These are phyloP conservation scores for Apaloderma vittatum DNA, from an alignment of 2,113 vertebrate species.

Conservation along the genomic window DNA sequence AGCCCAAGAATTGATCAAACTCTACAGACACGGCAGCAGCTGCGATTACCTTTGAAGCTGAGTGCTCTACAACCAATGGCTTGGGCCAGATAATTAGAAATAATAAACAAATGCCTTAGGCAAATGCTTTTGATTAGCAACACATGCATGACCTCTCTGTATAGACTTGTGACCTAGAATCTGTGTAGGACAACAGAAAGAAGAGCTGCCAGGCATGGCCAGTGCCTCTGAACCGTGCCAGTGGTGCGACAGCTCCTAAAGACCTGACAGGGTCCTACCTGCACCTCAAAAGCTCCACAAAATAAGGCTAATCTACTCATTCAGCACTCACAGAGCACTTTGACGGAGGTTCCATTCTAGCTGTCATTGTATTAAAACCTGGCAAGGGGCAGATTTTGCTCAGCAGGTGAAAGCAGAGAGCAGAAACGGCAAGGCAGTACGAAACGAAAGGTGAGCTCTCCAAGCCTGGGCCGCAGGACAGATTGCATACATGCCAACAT, in stretches of 20 bases:
- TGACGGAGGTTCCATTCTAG: not conserved
- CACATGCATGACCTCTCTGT: not conserved
- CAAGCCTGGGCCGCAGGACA: not conserved
- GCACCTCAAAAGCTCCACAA: not conserved
- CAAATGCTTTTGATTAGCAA: not conserved
- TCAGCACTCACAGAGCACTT: not conserved
- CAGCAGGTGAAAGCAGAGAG: not conserved
- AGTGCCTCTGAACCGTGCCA: not conserved
- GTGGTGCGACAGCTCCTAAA: not conserved
- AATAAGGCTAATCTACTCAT: not conserved
- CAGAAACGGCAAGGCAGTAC: not conserved
- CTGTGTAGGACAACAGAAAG: not conserved
- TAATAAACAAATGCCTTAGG: not conserved
- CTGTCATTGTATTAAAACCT: not conserved
- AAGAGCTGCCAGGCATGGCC: not conserved
- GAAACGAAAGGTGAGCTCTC: not conserved
- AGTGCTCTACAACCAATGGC: not conserved
- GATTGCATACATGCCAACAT: fast-evolving
- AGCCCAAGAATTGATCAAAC: fast-evolving
- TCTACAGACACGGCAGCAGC: not conserved
- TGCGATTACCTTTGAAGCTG: not conserved
- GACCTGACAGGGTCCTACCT: not conserved
- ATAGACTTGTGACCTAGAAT: not conserved
- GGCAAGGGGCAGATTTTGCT: not conserved
- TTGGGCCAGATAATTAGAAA: not conserved